Percentiles rank a stretch among this genome's conserved stretches.
phyloP scores from a whole-genome alignment of 2,113 vertebrate species.

The Zosterops lateralis region DNA sequence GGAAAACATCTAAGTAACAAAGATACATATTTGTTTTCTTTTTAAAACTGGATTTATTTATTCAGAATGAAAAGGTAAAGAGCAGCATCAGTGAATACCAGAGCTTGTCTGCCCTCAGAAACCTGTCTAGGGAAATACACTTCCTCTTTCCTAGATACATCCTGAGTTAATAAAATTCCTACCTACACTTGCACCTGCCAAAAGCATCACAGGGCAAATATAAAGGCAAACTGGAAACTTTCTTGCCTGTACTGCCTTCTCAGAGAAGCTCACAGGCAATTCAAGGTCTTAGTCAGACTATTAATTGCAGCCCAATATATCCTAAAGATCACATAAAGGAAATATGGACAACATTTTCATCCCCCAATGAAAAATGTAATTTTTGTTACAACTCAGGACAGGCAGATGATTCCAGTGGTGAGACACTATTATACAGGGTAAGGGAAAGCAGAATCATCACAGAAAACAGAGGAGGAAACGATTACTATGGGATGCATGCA shows the following conservation, averaged over 20 bases:
- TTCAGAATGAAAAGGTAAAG: background rate
- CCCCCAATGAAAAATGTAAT: background rate
- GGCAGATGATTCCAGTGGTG: background rate
- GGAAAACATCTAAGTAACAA: background rate
- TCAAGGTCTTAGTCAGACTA: background rate
- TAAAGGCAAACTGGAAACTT: background rate
- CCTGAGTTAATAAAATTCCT: background rate
- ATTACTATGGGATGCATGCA: background rate
- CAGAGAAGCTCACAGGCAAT: background rate
- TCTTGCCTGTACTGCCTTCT: background rate
- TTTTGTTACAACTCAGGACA: background rate
- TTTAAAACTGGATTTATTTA: background rate
- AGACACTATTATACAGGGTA: background rate
- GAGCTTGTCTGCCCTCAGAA: background rate
- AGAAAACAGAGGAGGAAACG: background rate
- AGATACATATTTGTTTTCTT: fast-evolving
- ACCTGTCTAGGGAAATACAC: background rate
- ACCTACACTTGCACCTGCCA: fast-evolving
- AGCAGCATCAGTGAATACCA: background rate
- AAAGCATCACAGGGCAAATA: background rate
- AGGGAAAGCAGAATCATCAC: background rate
- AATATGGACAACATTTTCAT: background rate
- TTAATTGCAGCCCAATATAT: background rate
- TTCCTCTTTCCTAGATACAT: fast-evolving
- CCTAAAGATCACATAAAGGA: background rate